A percentile compares a stretch with the other conserved stretches of the same genome.
phyloP scores from a whole-genome alignment of 2,888 invertebrate species.

The Globia sparganii region DNA sequence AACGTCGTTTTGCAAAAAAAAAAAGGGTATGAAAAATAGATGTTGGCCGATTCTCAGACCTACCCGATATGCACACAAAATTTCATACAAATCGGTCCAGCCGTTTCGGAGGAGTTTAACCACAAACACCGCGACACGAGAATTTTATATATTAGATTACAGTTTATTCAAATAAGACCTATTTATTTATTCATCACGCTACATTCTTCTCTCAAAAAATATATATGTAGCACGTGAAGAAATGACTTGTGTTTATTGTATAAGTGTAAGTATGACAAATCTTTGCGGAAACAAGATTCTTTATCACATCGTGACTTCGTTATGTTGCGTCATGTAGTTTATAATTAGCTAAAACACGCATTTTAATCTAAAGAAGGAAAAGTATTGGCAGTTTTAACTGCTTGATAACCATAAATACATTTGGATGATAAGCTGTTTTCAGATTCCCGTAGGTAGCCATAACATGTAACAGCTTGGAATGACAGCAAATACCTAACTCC shows the following conservation, averaged over 20 bases:
- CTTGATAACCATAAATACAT: background rate
- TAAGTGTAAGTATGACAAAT: background rate
- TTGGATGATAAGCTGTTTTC: slow-evolving; percentile 11
- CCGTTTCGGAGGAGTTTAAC: no score
- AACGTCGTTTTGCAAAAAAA: no score
- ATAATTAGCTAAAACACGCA: background rate
- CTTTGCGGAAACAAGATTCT: slow-evolving; percentile 13
- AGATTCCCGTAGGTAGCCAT: slow-evolving; percentile 27
- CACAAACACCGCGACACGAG: no score
- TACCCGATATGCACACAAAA: no score
- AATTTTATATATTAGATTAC: no score
- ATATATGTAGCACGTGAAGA: background rate
- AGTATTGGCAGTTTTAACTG: background rate
- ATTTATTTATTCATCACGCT: background rate
- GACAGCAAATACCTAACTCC: slow-evolving; percentile 13
- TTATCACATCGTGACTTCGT: slow-evolving; percentile 4
- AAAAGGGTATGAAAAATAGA: no score
- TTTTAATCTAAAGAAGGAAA: slow-evolving; percentile 5
- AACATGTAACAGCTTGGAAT: slow-evolving; percentile 19
- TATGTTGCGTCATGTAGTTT: slow-evolving; percentile 2
- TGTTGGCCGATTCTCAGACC: no score
- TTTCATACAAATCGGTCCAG: no score
- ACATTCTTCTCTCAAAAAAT: background rate
- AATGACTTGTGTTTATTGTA: slow-evolving; percentile 7
- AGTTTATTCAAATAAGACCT: background rate